Base-by-base conservation (phyloP, 2,113 vertebrate genomes). In the Labeo rohita region DNA sequence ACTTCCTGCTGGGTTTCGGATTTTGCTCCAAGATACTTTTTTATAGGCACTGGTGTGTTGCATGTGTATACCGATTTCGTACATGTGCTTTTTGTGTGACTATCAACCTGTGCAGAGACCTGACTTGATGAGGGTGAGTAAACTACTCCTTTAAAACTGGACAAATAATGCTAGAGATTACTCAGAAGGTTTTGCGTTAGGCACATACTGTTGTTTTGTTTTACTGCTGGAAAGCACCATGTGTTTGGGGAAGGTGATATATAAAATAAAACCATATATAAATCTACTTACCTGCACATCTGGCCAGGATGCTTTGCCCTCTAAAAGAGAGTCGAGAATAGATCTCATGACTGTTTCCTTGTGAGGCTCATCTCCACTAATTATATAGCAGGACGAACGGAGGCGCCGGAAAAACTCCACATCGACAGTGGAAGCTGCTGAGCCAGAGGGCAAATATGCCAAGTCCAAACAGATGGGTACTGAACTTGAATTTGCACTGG, bases 371-470 rank as follows among this genome's bases (percentile, higher is more conserved):
- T 98, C 96, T 0, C 97, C 98, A 0, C 98, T 99, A 88, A 99
- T 90, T 82, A 99, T 95, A 18, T 98, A 99, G 89, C 96, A 97
- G 0, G 96, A 96, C 0, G 98, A 94, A 0, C 97, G 96, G 2
- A 98, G 45, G 0, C 93, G 92, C 0, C 90, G 92, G 92, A 99
- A 99, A 54, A 99, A 96, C 6, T 96, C 95, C 34, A 93, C 89
- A 0, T 96, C 95, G 63, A 98, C 91, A 0, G 94, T 94, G 34
- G 94, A 90, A 0, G 95, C 93, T 0, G 96, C 95, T 0, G 87
- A 63, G 0, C 96, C 94, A 0, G 97, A 95, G 0, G 98, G 98
- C 85, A 99, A 88, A 86, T 99, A 99, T 0, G 97, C 97, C 90
- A 99, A 93, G 92, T 99, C 98, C 89, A 99, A 90, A 16, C 97